Evolutionary conservation across 1,140 invertebrate species (phyloP).

Genomic region (Drosophila pallidifrons): DNA sequence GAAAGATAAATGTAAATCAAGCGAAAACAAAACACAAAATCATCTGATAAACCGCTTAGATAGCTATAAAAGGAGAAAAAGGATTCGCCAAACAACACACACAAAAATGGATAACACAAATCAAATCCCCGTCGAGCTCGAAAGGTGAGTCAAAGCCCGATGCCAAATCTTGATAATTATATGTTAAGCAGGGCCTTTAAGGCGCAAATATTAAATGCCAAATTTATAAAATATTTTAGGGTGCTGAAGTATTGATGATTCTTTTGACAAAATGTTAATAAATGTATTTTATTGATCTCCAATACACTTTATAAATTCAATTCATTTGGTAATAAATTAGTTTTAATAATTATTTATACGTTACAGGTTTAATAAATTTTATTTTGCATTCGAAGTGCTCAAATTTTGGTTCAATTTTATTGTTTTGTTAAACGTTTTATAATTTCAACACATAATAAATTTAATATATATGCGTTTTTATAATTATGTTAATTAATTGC

Average conservation of each 20-base stretch:
- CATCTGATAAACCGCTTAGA: slow-evolving; percentile 48
- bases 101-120: slow-evolving; percentile 73
- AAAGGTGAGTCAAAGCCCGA: slow-evolving; percentile 68
- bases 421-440: too few species aligned
- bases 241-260: background rate
- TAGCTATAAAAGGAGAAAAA: slow-evolving; percentile 30
- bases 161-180: slow-evolving; percentile 9
- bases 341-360: too few species aligned
- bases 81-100: slow-evolving; percentile 28
- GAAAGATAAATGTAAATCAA: slow-evolving; percentile 58
- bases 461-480: background rate
- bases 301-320: too few species aligned
- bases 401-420: too few species aligned
- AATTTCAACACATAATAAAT: too few species aligned
- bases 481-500: background rate
- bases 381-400: too few species aligned
- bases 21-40: slow-evolving; percentile 48
- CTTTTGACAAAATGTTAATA: background rate
- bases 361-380: too few species aligned
- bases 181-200: background rate
- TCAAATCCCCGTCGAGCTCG: slow-evolving; percentile 73
- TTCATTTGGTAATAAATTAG: too few species aligned
- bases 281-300: background rate
- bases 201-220: background rate
- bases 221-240: background rate